Conservation (phyloP, 2,797 vertebrate genomes). For the Myoxocephalus aenaeus region DNA sequence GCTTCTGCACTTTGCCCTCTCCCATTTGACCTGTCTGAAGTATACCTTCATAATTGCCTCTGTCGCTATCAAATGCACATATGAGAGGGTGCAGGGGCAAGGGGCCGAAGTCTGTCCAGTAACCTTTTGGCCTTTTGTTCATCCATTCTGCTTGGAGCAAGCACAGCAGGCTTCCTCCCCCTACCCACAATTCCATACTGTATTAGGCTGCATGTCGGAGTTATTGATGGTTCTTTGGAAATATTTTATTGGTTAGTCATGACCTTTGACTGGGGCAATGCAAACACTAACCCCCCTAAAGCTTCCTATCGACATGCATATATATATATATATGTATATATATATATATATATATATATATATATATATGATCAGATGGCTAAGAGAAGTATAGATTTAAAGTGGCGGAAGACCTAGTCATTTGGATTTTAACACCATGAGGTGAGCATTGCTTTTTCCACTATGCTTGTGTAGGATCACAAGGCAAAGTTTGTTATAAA, state of each 20-base stretch:
- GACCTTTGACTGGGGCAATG: slow-evolving; percentile 84
- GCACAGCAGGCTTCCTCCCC: slow-evolving; percentile 61
- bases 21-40: slow-evolving; percentile 86
- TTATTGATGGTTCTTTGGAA: slow-evolving; percentile 84
- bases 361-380: slow-evolving; percentile 68
- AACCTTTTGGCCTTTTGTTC: slow-evolving; percentile 84
- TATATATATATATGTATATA: slow-evolving; percentile 13
- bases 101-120: slow-evolving; percentile 76
- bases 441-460: slow-evolving; percentile 58
- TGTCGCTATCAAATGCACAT: slow-evolving; percentile 84
- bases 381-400: slow-evolving; percentile 76
- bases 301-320: slow-evolving; percentile 70
- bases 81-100: slow-evolving; percentile 74
- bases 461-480: slow-evolving; percentile 37
- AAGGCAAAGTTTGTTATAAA: slow-evolving; percentile 26
- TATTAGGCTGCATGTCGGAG: slow-evolving; percentile 83
- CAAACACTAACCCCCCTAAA: slow-evolving; percentile 81
- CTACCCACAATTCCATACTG: slow-evolving; percentile 80
- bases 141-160: slow-evolving; percentile 77
- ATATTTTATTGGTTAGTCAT: slow-evolving; percentile 86
- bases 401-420: slow-evolving; percentile 44
- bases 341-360: slow-evolving; percentile 18
- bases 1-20: slow-evolving; percentile 85
- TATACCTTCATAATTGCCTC: slow-evolving; percentile 87
- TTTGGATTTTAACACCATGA: slow-evolving; percentile 66